phyloP scores from a whole-genome alignment of 2,888 invertebrate species.

The Odontothrips loti region DNA sequence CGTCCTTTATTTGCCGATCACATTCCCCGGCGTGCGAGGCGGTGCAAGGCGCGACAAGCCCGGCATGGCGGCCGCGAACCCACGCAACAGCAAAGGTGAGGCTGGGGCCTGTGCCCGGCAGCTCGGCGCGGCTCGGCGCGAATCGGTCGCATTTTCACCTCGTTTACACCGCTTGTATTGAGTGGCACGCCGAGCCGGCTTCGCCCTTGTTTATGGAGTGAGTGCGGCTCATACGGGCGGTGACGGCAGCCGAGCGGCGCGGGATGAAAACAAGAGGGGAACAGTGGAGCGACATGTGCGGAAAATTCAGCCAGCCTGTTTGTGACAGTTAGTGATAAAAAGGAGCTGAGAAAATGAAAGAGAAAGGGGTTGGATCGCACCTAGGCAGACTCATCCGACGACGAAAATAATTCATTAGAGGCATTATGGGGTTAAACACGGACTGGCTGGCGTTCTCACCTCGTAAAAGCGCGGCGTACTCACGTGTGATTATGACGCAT shows the following conservation, averaged over 20 bases:
- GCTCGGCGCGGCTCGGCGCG: not conserved
- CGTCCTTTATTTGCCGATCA: not conserved
- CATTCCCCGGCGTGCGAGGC: not conserved
- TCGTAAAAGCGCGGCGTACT: constrained; percentile 19
- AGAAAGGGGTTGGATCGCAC: not conserved
- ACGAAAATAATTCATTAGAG: constrained; percentile 1
- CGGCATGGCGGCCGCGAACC: not conserved
- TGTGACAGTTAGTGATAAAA: no score
- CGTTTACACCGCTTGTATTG: constrained; percentile 15
- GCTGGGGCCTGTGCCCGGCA: no score
- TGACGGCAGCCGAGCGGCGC: no score
- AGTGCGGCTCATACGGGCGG: no score
- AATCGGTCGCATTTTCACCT: constrained; percentile 24
- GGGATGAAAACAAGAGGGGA: no score
- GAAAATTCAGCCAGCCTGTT: no score
- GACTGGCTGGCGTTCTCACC: not conserved
- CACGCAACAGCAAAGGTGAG: not conserved
- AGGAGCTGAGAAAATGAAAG: not conserved
- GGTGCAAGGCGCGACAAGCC: not conserved
- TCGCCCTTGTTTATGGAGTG: constrained; percentile 5
- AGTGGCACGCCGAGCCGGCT: not conserved
- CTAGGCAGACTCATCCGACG: not conserved
- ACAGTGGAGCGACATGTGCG: no score
- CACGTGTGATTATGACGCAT: constrained; percentile 7
- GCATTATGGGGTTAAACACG: not conserved